Evolutionary conservation across 30 jellyfish, hydroid and myxozoan genomes (phyloP).

Genomic region (Aurelia sp.): DNA sequence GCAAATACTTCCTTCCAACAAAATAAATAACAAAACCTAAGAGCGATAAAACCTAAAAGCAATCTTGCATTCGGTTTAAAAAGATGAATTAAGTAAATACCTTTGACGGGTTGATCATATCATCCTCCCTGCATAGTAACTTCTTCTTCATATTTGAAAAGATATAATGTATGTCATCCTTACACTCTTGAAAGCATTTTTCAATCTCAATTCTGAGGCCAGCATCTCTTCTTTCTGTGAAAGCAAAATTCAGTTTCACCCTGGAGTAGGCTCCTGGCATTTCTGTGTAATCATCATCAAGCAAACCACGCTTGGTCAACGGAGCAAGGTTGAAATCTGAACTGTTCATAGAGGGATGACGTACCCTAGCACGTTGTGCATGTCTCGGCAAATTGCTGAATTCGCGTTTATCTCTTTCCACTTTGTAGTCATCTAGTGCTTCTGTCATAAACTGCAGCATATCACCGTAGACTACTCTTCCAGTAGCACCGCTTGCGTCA

Average conservation of each 20-base stretch:
- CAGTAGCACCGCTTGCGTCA: conserved; percentile 11
- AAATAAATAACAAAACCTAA: no score
- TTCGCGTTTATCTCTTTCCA: conserved; percentile 42
- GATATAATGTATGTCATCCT: conserved; percentile 32
- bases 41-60: no score
- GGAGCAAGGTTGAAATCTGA: conserved; percentile 63
- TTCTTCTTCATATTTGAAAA: conserved; percentile 45
- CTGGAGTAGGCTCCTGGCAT: conserved; percentile 62
- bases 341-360: conserved; percentile 68
- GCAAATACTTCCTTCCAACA: no score
- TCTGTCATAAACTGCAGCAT: conserved; percentile 43
- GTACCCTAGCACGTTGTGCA: conserved; percentile 23
- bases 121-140: conserved; percentile 43
- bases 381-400: conserved; percentile 57
- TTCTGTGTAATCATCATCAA: conserved; percentile 51
- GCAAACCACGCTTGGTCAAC: conserved; percentile 48
- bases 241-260: conserved; percentile 48
- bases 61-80: no score
- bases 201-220: conserved; percentile 66
- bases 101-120: conserved; percentile 41
- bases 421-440: conserved; percentile 47
- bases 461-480: conserved; percentile 38
- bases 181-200: conserved; percentile 37
- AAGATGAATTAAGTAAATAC: not conserved
- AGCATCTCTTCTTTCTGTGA: conserved; percentile 75